Percentiles rank a stretch among this genome's conserved stretches.
phyloP scores from a whole-genome alignment of 2,888 invertebrate species.

The Synanthedon formicaeformis region DNA sequence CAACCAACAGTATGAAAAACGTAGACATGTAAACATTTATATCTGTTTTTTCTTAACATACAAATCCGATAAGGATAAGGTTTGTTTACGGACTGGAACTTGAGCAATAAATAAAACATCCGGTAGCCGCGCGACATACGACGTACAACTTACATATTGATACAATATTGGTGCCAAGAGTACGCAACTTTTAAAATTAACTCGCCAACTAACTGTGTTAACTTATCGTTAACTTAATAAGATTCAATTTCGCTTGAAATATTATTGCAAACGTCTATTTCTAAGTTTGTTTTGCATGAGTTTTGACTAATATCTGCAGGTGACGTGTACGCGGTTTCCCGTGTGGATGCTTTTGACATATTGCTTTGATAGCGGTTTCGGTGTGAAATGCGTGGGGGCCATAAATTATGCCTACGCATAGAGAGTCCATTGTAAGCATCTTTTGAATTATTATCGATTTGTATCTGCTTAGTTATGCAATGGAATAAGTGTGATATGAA shows the following conservation, averaged over 20 bases:
- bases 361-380: conserved; percentile 55
- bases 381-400: conserved; percentile 36
- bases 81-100: conserved; percentile 19
- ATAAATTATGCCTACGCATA: conserved; percentile 36
- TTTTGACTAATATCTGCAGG: conserved; percentile 69
- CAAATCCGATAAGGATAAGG: not conserved
- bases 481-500: too few relatives aligned
- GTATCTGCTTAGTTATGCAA: not conserved
- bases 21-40: not conserved
- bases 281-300: conserved; percentile 33
- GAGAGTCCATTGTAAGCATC: not conserved
- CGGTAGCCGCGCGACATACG: conserved; percentile 33
- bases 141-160: conserved; percentile 48
- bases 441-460: not conserved
- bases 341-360: conserved; percentile 61
- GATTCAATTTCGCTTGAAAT: conserved; percentile 10
- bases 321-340: conserved; percentile 55
- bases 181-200: not conserved
- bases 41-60: not conserved
- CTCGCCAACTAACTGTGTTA: too few relatives aligned
- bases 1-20: too few relatives aligned
- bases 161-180: conserved; percentile 34
- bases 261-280: conserved; percentile 10
- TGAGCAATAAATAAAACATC: conserved; percentile 17
- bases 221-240: not conserved